Conservation (phyloP, 35 echinoderm and acorn worm species). For the Lytechinus variegatus region DNA sequence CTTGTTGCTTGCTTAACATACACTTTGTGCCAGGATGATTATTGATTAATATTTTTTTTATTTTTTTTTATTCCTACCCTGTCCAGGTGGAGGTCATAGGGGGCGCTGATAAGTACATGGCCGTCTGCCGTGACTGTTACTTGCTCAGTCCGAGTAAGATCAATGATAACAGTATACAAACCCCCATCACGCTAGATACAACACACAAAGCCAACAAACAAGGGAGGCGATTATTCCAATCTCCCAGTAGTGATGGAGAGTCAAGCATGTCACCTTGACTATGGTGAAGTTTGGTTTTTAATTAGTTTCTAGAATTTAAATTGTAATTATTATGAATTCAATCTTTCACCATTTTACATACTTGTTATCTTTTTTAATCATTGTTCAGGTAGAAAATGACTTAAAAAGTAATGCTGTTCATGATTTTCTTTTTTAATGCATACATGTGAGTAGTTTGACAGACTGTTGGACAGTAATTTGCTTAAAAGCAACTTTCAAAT, state of each 20-base stretch:
- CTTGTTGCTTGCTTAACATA: background rate
- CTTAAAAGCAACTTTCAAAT: background rate
- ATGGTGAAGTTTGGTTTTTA: background rate
- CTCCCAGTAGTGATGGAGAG: constrained; percentile 34
- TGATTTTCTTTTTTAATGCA: background rate
- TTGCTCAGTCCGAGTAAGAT: constrained; percentile 68
- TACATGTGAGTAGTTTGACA: background rate
- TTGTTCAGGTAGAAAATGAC: background rate
- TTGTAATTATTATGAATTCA: background rate
- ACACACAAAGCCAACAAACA: constrained; percentile 23
- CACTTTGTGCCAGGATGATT: background rate
- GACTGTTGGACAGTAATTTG: background rate
- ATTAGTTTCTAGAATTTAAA: background rate
- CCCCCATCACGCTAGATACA: constrained; percentile 7
- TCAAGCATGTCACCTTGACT: constrained; percentile 25
- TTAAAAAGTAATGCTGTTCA: background rate
- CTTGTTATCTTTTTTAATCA: background rate
- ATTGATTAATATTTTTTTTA: background rate
- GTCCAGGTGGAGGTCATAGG: constrained; percentile 93
- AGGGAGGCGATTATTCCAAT: constrained; percentile 17
- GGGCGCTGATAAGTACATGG: constrained; percentile 99
- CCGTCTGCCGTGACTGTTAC: constrained; percentile 87
- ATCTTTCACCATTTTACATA: background rate
- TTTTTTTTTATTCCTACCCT: background rate
- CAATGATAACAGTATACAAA: constrained; percentile 26